These are phyloP conservation scores for Halictus rubicundus DNA, from an alignment of 1,140 invertebrate genomes.

Conservation along the genomic window DNA sequence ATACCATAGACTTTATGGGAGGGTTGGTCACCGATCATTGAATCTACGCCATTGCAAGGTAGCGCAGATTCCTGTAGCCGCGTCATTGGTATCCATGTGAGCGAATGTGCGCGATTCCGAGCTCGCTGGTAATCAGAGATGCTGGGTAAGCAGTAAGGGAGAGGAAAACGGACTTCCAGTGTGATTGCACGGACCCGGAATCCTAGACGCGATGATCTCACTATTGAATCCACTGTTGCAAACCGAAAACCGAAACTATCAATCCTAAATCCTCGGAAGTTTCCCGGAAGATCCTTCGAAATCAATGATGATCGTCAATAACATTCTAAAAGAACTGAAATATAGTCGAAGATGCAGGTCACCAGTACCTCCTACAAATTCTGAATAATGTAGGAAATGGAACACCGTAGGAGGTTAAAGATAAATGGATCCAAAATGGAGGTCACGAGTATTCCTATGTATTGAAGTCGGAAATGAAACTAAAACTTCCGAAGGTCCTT, in stretches of 20 bases:
- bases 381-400: too few species aligned
- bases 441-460: neutral
- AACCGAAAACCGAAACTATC: too few species aligned
- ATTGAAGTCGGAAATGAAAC: neutral
- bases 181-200: constrained; percentile 52
- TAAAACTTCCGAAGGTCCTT: too few species aligned
- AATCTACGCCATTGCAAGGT: constrained; percentile 40
- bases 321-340: neutral
- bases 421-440: neutral
- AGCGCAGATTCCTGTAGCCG: constrained; percentile 7
- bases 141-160: constrained; percentile 42
- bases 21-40: neutral
- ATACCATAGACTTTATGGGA: neutral
- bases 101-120: constrained; percentile 44
- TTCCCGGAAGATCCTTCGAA: neutral
- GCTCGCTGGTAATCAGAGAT: constrained; percentile 61
- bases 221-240: neutral
- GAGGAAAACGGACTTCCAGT: constrained; percentile 42
- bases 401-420: neutral
- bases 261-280: too few species aligned
- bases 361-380: too few species aligned
- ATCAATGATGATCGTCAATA: neutral
- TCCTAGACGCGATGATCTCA: constrained; percentile 35
- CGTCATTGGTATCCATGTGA: constrained; percentile 39
- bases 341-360: neutral